Evolutionary conservation across 2,888 invertebrate genomes (phyloP), one percentile per base, ranked within the genome.

Genomic region (Ethmia dodecea): DNA sequence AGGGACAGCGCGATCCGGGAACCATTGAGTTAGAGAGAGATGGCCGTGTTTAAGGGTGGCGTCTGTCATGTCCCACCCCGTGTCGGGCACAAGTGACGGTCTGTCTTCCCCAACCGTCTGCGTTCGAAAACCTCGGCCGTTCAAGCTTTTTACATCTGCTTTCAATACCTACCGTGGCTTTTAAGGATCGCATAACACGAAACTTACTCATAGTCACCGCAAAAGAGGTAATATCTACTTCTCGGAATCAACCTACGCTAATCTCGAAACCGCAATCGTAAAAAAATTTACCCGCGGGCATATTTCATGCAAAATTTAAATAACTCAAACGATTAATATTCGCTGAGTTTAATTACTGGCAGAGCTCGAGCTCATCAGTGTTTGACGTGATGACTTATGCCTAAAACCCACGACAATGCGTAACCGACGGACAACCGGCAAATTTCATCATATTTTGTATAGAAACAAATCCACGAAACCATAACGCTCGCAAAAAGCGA

Each of bases 321-420:
- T 75, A 75, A 74, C 73, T 68, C 60, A 71, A 71, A 62, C 76
- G 71, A 83, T 84, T 79, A 80, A 78, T 72, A 73, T 74, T 62
- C 56, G 49, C 52, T 51, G 45, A 55, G 47, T 65, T 75, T 78
- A 78, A 83, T 83, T 83, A 79, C 60, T 63, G 60, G 61, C 67
- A 62, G 65, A 69, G 68, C 56, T 63, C 58, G 51, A 67, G 58
- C 73, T 75, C 76, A 74, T 77, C 75, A 77, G 50, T 49, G 49
- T 52, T 53, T 65, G 75, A 71, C 72, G 67, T 58, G 60, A 58
- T 65, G 72, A 75, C 72, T 66, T 71, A 76, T 69, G 61, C 47
- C 65, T 71, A 76, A 68, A 60, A 46, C 52, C 47, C 57, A 61
- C 60, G 71, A 71, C 74, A 73, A 70, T 61, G 64, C 61, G 57